Evolutionary conservation across 2,888 invertebrate genomes (phyloP).

Genomic region (Siphonodentalium dalli): DNA sequence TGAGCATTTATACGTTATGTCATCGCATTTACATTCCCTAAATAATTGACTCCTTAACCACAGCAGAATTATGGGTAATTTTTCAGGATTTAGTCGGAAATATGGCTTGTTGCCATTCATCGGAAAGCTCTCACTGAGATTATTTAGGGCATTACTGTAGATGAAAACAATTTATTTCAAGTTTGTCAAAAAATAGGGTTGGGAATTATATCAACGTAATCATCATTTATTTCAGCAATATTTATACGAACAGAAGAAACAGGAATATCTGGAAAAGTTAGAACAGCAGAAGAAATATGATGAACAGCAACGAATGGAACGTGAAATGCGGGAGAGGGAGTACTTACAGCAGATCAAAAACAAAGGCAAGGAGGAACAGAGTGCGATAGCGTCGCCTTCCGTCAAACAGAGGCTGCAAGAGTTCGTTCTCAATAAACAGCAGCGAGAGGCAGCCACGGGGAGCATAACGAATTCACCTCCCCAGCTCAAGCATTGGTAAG

Average conservation of each 20-base stretch:
- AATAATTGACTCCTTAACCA: too few species aligned
- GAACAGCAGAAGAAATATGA: slow-evolving; percentile 80
- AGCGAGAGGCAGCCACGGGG: slow-evolving; percentile 68
- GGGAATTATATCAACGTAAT: too few species aligned
- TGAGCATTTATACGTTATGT: too few species aligned
- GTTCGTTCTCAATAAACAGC: slow-evolving; percentile 74
- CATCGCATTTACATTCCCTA: too few species aligned
- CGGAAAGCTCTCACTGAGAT: too few species aligned
- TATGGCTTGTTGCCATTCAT: too few species aligned
- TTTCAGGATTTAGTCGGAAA: too few species aligned
- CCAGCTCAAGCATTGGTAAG: slow-evolving; percentile 82
- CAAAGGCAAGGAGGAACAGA: slow-evolving; percentile 93
- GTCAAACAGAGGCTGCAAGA: slow-evolving; percentile 94
- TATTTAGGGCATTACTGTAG: too few species aligned
- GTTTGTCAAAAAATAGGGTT: too few species aligned
- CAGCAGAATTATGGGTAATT: too few species aligned
- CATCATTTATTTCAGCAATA: slow-evolving; percentile 30
- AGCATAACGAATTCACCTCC: slow-evolving; percentile 69
- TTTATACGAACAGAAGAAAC: slow-evolving; percentile 40
- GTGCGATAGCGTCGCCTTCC: slow-evolving; percentile 93
- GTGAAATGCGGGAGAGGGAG: slow-evolving; percentile 77
- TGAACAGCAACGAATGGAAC: slow-evolving; percentile 71
- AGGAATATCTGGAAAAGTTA: slow-evolving; percentile 76
- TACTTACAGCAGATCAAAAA: slow-evolving; percentile 85
- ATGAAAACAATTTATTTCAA: too few species aligned